Evolutionary conservation across 2,888 invertebrate species (phyloP).

Genomic region (Leptopilina drosophilae): DNA sequence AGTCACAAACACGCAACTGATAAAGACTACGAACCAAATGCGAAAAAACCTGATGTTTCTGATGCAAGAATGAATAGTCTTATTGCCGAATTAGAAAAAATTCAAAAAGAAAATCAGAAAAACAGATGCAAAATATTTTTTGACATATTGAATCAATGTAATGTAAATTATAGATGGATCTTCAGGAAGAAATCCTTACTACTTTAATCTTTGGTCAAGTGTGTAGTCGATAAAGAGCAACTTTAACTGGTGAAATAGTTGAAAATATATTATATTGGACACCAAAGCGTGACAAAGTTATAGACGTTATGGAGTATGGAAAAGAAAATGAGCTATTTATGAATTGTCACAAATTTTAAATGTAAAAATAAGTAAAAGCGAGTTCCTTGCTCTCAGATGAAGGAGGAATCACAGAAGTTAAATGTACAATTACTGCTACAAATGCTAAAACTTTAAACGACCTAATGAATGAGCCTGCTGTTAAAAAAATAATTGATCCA

Average conservation of each 20-base stretch:
- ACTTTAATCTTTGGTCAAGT: constrained; percentile 53
- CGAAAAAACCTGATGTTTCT: constrained; percentile 14
- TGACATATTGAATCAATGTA: constrained; percentile 45
- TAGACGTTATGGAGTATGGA: constrained; percentile 47
- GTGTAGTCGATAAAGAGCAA: background rate
- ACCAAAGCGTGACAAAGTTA: background rate
- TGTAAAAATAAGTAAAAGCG: constrained; percentile 28
- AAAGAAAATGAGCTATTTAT: constrained; percentile 48
- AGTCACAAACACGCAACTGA: background rate
- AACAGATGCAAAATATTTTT: constrained; percentile 47
- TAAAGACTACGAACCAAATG: constrained; percentile 34
- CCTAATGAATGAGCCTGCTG: constrained; percentile 20
- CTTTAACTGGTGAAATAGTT: no score
- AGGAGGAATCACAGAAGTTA: constrained; percentile 54
- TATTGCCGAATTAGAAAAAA: constrained; percentile 1
- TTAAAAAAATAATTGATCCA: constrained; percentile 42
- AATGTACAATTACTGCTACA: constrained; percentile 45
- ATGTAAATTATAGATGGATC: constrained; percentile 45
- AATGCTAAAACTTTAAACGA: constrained; percentile 44
- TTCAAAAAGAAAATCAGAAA: constrained; percentile 42
- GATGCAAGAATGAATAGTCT: background rate
- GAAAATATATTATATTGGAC: background rate
- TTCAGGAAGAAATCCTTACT: constrained; percentile 50
- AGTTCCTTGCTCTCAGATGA: background rate
- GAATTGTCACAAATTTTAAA: constrained; percentile 33